Percentiles rank a stretch among this genome's conserved stretches.
These are phyloP conservation scores for Phocoena sinus DNA, from an alignment of 2,113 vertebrate genomes.

Conservation along the genomic window DNA sequence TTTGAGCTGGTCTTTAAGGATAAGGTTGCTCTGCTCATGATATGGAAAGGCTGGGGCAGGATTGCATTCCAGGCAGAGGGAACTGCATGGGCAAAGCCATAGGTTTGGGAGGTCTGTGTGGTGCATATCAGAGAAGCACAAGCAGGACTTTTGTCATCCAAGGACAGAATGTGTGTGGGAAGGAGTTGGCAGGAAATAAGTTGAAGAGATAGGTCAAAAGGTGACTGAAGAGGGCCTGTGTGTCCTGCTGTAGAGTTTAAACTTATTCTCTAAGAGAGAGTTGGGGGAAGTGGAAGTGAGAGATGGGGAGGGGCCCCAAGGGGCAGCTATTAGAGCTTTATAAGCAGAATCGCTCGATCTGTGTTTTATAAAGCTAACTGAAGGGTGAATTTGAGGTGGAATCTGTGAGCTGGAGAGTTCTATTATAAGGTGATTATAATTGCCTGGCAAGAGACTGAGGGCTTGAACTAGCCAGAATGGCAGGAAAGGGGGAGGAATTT, in stretches of 20 bases:
- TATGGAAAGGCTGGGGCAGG: not conserved
- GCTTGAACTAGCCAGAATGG: not conserved
- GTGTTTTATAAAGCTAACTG: not conserved
- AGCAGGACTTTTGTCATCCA: not conserved
- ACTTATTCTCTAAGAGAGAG: not conserved
- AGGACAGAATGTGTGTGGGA: not conserved
- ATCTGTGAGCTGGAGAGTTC: not conserved
- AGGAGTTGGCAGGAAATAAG: not conserved
- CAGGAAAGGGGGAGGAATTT: conserved; percentile 21
- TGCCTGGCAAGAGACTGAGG: not conserved
- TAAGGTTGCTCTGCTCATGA: not conserved
- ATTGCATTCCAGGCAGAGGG: not conserved
- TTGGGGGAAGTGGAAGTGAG: not conserved
- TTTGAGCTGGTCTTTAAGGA: not conserved
- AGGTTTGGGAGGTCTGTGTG: not conserved
- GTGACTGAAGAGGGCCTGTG: not conserved
- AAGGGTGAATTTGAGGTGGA: not conserved
- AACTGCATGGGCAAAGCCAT: not conserved
- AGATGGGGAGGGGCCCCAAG: not conserved
- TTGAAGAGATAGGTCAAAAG: not conserved
- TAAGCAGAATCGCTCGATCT: not conserved
- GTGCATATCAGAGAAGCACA: not conserved
- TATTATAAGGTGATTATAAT: not conserved
- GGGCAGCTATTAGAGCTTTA: not conserved
- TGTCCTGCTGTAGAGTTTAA: not conserved